These are phyloP conservation scores for Holothuria scabra DNA, from an alignment of 53 echinoderm and acorn worm species.

Conservation along the genomic window DNA sequence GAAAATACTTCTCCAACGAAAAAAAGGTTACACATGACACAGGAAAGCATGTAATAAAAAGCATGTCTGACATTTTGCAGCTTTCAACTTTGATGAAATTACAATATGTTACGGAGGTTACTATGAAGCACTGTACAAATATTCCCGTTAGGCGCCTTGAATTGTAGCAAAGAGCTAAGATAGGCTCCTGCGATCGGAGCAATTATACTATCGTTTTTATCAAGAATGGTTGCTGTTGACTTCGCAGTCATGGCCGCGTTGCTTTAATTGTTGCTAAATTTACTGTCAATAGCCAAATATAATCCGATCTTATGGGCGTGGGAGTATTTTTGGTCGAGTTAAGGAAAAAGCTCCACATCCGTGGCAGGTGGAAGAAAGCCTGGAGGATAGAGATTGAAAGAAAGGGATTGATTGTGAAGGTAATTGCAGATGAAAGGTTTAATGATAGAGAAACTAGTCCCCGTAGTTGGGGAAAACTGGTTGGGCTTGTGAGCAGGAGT, in stretches of 20 bases:
- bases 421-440: conserved; percentile 1
- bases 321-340: conserved; percentile 35
- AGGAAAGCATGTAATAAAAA: not conserved
- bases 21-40: conserved; percentile 5
- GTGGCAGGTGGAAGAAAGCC: conserved; percentile 10
- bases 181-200: conserved; percentile 1
- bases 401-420: not conserved
- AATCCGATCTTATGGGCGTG: conserved; percentile 32
- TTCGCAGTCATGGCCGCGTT: not conserved
- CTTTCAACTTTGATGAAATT: conserved; percentile 39
- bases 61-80: conserved; percentile 26
- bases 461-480: not conserved
- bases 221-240: conserved; percentile 9
- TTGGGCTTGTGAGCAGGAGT: too few species aligned
- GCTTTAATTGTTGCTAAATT: conserved; percentile 40
- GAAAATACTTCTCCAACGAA: not conserved
- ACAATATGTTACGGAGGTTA: conserved; percentile 16
- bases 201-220: conserved; percentile 16
- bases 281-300: conserved; percentile 45
- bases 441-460: not conserved
- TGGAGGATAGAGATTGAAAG: not conserved
- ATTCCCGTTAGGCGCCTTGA: conserved; percentile 25
- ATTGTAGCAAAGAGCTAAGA: not conserved
- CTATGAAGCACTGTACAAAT: conserved; percentile 20
- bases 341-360: conserved; percentile 2